These are phyloP conservation scores for Drosophila percnosoma DNA, from an alignment of 2,888 invertebrate species.

Conservation along the genomic window DNA sequence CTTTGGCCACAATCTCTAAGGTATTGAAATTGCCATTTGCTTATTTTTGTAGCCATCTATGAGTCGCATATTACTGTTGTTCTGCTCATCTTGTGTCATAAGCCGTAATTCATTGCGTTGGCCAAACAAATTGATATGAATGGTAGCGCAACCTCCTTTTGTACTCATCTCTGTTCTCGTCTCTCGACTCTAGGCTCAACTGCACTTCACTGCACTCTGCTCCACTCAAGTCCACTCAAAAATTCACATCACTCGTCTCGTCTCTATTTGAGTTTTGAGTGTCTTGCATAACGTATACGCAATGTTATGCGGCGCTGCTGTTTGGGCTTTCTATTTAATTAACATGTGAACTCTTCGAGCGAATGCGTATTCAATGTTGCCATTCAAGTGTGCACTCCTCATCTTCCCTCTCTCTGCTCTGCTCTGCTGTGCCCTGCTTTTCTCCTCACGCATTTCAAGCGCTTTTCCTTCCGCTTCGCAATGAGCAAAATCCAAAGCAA, in stretches of 20 bases:
- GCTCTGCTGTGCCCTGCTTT: constrained; percentile 7
- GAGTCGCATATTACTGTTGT: neutral
- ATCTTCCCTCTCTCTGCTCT: neutral
- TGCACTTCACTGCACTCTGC: constrained; percentile 20
- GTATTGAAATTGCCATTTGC: constrained; percentile 45
- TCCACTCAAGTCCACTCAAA: neutral
- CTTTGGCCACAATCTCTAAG: constrained; percentile 15
- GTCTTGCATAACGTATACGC: constrained; percentile 58
- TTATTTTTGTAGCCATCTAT: constrained; percentile 10
- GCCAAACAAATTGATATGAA: constrained; percentile 74
- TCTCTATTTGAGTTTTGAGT: constrained; percentile 56
- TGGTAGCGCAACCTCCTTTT: constrained; percentile 32
- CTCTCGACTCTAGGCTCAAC: constrained; percentile 19
- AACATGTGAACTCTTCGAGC: constrained; percentile 65
- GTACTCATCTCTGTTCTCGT: constrained; percentile 8
- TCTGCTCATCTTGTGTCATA: constrained; percentile 47
- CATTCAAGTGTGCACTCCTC: constrained; percentile 47
- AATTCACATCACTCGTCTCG: constrained; percentile 8
- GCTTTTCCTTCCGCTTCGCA: constrained; percentile 2
- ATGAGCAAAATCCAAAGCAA: constrained; percentile 1
- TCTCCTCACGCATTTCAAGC: constrained; percentile 4
- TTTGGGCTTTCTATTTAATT: constrained; percentile 74
- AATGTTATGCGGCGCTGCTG: constrained; percentile 38
- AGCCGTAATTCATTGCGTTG: constrained; percentile 74
- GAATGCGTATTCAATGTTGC: constrained; percentile 59